A percentile compares a stretch with the other conserved stretches of the same genome.
Conservation (phyloP, 2,797 vertebrate species). For the Sebastes itinus region DNA sequence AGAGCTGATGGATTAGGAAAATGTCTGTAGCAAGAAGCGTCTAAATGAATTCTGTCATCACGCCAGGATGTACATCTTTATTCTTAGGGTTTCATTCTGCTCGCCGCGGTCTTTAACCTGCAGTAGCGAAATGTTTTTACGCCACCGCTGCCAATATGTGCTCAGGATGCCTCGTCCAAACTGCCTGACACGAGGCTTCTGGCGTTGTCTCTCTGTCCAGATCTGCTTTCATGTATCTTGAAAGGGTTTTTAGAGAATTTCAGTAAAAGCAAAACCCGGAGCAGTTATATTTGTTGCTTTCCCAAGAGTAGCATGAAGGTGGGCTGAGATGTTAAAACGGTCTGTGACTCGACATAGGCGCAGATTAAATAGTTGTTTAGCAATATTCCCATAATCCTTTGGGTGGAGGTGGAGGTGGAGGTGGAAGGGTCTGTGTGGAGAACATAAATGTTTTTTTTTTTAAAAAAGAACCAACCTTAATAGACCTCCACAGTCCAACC, state of each 20-base stretch:
- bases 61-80: constrained; percentile 45
- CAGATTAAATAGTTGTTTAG: constrained; percentile 41
- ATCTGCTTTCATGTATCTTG: constrained; percentile 27
- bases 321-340: constrained; percentile 9
- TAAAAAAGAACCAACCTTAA: not conserved
- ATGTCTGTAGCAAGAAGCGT: constrained; percentile 54
- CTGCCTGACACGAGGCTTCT: constrained; percentile 61
- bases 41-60: constrained; percentile 37
- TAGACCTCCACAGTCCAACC: constrained; percentile 19
- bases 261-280: constrained; percentile 4
- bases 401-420: not conserved
- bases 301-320: constrained; percentile 10
- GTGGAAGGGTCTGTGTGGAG: constrained; percentile 20
- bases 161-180: constrained; percentile 63
- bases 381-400: constrained; percentile 55
- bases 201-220: constrained; percentile 45
- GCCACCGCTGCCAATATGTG: constrained; percentile 63
- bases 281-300: constrained; percentile 31
- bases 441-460: not conserved
- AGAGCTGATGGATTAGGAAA: constrained; percentile 38
- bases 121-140: constrained; percentile 57
- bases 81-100: constrained; percentile 49
- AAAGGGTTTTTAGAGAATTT: constrained; percentile 17
- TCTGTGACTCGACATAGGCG: constrained; percentile 28
- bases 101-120: constrained; percentile 48